Evolutionary conservation across 2,888 invertebrate species (phyloP).

Genomic region (Dynastes tityus): DNA sequence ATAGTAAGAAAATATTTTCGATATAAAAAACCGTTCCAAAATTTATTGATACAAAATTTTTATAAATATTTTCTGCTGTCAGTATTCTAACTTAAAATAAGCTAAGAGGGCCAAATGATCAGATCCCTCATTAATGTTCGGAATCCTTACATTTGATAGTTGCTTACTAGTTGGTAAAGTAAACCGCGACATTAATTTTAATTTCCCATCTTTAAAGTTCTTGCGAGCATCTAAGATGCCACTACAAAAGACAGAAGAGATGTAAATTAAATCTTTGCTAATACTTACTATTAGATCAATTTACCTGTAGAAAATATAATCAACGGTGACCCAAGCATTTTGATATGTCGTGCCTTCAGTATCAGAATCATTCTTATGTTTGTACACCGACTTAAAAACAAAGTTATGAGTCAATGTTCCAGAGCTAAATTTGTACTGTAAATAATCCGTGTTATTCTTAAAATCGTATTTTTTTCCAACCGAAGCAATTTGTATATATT

Average conservation of each 20-base stretch:
- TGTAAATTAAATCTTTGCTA: not conserved
- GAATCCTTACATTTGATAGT: constrained; percentile 76
- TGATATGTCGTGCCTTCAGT: constrained; percentile 85
- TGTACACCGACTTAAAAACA: constrained; percentile 80
- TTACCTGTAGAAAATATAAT: constrained; percentile 91
- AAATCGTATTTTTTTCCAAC: constrained; percentile 55
- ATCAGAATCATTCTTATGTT: constrained; percentile 70
- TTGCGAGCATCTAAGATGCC: constrained; percentile 56
- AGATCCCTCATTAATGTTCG: constrained; percentile 83
- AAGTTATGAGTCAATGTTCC: constrained; percentile 79
- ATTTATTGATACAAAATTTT: constrained; percentile 22
- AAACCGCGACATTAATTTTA: constrained; percentile 77
- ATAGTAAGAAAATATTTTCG: constrained; percentile 39
- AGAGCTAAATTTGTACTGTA: constrained; percentile 73
- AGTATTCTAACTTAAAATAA: constrained; percentile 75
- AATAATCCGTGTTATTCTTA: constrained; percentile 49
- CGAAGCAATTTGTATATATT: constrained; percentile 64
- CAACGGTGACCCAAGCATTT: constrained; percentile 84
- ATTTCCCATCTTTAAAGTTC: constrained; percentile 68
- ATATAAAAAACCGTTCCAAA: constrained; percentile 32
- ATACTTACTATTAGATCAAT: not conserved
- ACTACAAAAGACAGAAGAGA: constrained; percentile 56
- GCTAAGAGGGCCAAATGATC: constrained; percentile 90
- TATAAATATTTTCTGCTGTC: constrained; percentile 18
- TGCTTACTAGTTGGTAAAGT: constrained; percentile 75